phyloP scores from a whole-genome alignment of 2,113 vertebrate species.

The Lepus timidus region DNA sequence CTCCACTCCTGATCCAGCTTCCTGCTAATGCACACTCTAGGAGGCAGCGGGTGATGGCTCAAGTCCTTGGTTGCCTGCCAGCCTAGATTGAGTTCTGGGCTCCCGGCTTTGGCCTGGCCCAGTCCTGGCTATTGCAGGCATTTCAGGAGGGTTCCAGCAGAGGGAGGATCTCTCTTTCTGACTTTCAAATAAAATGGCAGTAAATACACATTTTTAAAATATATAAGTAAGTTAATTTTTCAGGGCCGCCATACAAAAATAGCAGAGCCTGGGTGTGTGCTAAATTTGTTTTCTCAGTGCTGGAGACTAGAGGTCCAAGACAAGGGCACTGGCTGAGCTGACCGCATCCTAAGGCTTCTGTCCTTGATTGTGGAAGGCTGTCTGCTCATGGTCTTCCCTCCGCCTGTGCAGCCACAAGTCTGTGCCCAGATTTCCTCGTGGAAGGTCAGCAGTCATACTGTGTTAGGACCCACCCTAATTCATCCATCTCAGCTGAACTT shows the following conservation, averaged over 20 bases:
- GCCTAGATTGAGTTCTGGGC: no score
- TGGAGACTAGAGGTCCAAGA: not conserved
- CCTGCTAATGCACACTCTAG: no score
- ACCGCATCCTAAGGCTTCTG: slow-evolving; percentile 19
- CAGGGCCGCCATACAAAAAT: slow-evolving; percentile 16
- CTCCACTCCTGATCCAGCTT: no score
- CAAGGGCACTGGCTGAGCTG: not conserved
- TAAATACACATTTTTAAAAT: no score
- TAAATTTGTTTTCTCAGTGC: slow-evolving; percentile 10
- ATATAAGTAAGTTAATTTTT: not conserved
- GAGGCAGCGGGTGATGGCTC: no score
- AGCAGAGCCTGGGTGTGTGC: not conserved
- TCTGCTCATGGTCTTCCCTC: not conserved
- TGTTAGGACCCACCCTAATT: not conserved
- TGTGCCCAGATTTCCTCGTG: not conserved
- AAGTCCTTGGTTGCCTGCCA: no score
- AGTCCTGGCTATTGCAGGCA: no score
- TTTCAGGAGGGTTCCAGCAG: no score
- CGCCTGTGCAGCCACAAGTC: not conserved
- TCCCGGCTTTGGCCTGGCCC: no score
- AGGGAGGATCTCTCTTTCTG: no score
- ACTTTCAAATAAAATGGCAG: no score
- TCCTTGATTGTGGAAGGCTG: not conserved
- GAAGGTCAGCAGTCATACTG: slow-evolving; percentile 34
- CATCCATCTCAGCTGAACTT: slow-evolving; percentile 2